Evolutionary conservation across 2,797 vertebrate species (phyloP).

Genomic region (Falco novaeseelandiae): DNA sequence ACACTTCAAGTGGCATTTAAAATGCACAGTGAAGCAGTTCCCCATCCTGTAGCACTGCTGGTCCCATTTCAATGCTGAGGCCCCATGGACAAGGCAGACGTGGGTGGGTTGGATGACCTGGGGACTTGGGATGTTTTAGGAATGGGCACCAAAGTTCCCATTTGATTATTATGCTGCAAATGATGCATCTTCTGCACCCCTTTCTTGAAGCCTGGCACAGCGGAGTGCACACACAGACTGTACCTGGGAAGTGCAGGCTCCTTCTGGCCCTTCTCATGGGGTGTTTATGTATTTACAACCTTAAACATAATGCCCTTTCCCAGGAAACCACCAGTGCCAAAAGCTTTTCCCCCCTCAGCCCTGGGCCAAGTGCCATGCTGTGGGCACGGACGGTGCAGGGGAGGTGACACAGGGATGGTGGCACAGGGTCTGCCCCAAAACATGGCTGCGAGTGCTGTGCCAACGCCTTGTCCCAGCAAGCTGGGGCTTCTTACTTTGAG

Average conservation of each 20-base stretch:
- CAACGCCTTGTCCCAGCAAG: not conserved
- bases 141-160: accelerated
- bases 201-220: too few relatives aligned
- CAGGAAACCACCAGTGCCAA: not conserved
- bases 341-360: not conserved
- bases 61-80: not conserved
- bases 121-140: accelerated
- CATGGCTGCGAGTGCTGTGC: not conserved
- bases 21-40: not conserved
- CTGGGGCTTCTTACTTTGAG: not conserved
- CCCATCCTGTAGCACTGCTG: not conserved
- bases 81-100: not conserved
- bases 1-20: not conserved
- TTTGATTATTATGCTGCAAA: not conserved
- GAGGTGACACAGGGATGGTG: not conserved
- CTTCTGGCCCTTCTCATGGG: not conserved
- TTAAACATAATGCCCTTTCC: not conserved
- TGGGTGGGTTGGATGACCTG: not conserved
- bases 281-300: not conserved
- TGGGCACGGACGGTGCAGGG: not conserved
- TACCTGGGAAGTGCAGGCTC: not conserved
- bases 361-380: accelerated
- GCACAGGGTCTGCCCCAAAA: not conserved
- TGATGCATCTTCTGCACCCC: not conserved
- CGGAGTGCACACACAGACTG: accelerated